Evolutionary conservation across 2,113 vertebrate genomes (phyloP).

Genomic region (Lophotis ruficrista): DNA sequence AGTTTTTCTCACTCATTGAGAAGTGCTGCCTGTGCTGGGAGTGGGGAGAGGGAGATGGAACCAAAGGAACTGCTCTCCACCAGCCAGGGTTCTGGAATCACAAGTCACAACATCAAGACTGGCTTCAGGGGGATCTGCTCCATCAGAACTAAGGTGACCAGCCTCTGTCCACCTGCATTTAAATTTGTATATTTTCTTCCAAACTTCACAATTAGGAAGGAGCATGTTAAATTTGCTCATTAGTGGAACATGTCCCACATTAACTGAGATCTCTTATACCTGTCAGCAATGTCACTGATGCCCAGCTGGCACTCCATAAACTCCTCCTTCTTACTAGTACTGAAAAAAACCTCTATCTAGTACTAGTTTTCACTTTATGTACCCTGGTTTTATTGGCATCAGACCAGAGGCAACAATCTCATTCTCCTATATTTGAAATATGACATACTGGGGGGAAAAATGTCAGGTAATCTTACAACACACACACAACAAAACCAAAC

Average conservation of each 20-base stretch:
- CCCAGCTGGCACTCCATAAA: neutral
- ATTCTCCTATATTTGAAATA: neutral
- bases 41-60: neutral
- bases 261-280: neutral
- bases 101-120: neutral
- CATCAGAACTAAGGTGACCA: neutral
- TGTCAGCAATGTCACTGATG: neutral
- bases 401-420: neutral
- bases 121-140: neutral
- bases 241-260: neutral
- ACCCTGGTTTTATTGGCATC: neutral
- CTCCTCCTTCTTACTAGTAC: neutral
- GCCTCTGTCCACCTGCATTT: neutral
- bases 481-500: neutral
- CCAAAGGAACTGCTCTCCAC: neutral
- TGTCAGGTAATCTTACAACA: neutral
- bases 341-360: neutral
- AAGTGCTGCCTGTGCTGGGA: neutral
- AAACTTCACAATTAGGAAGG: neutral
- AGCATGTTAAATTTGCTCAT: neutral
- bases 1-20: no score
- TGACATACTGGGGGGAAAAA: accelerated
- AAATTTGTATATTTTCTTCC: neutral
- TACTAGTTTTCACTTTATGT: neutral
- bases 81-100: neutral